Conservation (phyloP, 2,113 vertebrate species). For the Stegastes partitus region DNA sequence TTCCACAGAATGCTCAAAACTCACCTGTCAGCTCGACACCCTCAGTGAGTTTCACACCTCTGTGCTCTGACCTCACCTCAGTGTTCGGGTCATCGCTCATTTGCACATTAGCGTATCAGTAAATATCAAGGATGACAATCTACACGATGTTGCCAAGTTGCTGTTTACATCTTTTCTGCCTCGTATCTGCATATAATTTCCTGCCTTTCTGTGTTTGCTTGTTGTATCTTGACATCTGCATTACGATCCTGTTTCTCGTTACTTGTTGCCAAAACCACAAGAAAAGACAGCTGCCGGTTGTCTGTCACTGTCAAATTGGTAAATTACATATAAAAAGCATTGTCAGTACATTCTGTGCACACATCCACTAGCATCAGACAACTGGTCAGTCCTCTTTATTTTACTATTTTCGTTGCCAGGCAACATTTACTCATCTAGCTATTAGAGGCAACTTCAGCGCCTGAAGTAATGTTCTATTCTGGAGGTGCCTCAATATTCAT, state of each 20-base stretch:
- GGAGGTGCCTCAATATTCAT: constrained; percentile 31
- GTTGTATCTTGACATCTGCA: not conserved
- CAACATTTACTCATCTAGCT: constrained; percentile 41
- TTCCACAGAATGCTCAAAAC: constrained; percentile 7
- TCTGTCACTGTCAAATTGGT: constrained; percentile 28
- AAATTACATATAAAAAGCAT: constrained; percentile 50
- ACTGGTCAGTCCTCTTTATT: constrained; percentile 16
- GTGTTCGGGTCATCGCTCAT: not conserved
- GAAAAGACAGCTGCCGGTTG: constrained; percentile 23
- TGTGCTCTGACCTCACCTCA: constrained; percentile 33
- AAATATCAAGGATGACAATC: not conserved
- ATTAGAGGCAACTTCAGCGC: constrained; percentile 15
- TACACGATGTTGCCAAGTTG: not conserved
- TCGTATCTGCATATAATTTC: not conserved
- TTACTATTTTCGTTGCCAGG: constrained; percentile 51
- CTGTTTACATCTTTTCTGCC: not conserved
- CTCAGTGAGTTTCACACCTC: constrained; percentile 6
- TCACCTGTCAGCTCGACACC: constrained; percentile 29
- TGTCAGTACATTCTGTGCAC: constrained; percentile 26
- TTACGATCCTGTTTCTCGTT: constrained; percentile 10
- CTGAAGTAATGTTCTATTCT: constrained; percentile 41
- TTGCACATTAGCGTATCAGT: constrained; percentile 35
- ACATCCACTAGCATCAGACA: constrained; percentile 36
- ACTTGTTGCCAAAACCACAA: not conserved
- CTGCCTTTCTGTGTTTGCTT: not conserved